phyloP scores from a whole-genome alignment of 2,113 vertebrate genomes.

The Condylura cristata region DNA sequence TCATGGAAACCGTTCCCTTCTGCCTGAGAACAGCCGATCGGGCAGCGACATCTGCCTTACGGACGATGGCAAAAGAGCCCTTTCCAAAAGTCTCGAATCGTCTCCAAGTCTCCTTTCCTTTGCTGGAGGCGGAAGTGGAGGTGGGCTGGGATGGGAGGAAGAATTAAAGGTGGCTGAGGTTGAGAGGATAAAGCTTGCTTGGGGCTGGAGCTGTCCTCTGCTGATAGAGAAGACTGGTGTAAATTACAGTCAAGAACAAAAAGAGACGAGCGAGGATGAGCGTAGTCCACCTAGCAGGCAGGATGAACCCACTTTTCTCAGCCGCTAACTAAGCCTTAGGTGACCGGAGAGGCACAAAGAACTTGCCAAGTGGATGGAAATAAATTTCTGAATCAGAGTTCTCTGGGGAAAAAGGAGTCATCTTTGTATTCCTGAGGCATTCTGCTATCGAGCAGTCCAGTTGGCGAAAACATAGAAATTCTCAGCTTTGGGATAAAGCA shows the following conservation, averaged over 20 bases:
- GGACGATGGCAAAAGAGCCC: neutral
- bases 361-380: neutral
- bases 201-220: neutral
- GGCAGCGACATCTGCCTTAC: neutral
- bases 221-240: neutral
- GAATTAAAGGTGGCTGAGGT: accelerated
- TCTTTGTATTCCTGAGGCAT: slow-evolving; percentile 18
- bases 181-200: neutral
- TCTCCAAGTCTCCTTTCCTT: neutral
- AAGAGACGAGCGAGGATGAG: neutral
- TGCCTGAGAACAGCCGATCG: neutral
- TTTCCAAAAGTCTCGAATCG: neutral
- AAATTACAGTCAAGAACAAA: neutral
- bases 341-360: neutral
- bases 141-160: neutral
- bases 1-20: accelerated
- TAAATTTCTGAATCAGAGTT: neutral
- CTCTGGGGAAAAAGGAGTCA: neutral
- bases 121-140: neutral
- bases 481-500: slow-evolving; percentile 1
- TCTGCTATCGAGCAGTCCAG: neutral
- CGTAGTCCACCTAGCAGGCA: no score
- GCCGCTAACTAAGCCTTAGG: neutral
- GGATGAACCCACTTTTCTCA: neutral
- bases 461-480: neutral